Evolutionary conservation across 2,888 invertebrate species (phyloP), one percentile per base, ranked within the genome.

Genomic region (Drosophila mimica): DNA sequence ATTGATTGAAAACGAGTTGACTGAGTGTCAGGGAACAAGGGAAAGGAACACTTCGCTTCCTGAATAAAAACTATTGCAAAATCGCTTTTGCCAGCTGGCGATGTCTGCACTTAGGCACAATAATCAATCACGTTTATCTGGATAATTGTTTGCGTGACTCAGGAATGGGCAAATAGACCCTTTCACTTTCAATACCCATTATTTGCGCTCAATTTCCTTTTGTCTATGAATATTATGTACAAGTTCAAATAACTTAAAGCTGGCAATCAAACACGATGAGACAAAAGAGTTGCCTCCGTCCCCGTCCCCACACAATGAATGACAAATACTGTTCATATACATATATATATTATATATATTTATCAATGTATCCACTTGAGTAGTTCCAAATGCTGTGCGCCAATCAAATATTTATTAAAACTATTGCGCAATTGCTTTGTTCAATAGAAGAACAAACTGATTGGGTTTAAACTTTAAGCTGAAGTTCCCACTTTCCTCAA

Each of bases 41-140:
- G 30, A 28, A 49, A 34, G 34, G 28, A 34, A 62, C 28, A n/a
- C 9, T 33, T 36, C n/a, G 56, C 11, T 31, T 62, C 33, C 69
- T n/a, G n/a, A 38, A 13, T 17, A 52, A 59, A 57, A 60, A 70
- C 59, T 66, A 52, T 46, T 33, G 30, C 65, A 49, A 48, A 59
- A 68, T 15, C 52, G 38, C 57, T 64, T 61, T 62, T 31, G 30
- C 38, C 1, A n/a, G 31, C 43, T 46, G 20, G 54, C 13, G n/a
- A 49, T 49, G 34, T 15, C 59, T 40, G 34, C 48, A 56, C 68
- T 74, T 68, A 73, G 76, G 38, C 56, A 30, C n/a, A 38, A 79
- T 79, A 87, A 85, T 85, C 85, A 85, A 84, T 87, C 85, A 85
- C 82, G 79, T 87, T 86, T 87, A 82, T 82, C 85, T 64, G 74